Base-by-base conservation (phyloP, 35 echinoderm and acorn worm species). In the Ophioderma brevispina region DNA sequence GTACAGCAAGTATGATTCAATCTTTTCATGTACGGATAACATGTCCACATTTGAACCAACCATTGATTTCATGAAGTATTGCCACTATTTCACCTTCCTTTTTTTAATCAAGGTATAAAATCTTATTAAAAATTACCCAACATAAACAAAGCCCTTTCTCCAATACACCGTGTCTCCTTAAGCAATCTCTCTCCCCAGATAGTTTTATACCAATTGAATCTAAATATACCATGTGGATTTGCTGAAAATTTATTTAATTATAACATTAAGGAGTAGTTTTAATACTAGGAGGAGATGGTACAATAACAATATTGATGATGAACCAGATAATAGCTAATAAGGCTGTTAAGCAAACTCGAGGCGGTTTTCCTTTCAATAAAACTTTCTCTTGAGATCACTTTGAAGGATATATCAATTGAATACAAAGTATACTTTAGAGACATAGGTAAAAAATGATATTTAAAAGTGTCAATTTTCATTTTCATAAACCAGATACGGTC, bases 381-480 rank as follows among this genome's bases (percentile, higher is more conserved):
- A 70, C 21, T 70, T 13, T 25, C 59, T 70, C 59, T 70, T 8
- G 59, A 70, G 59, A 30, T 2, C 59, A 70, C 28, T 70, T 70
- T 6, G 59, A 13, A 70, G 59, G 59, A 70, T 25, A 25, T 70
- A 13, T 70, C 59, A 70, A 70, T 70, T 70, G 59, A 70, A 70
- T 30, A 70, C 59, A 70, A 70, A 70, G 59, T 70, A 30, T 70
- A 25, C 59, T 70, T 70, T 25, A 70, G 59, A 70, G 59, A 70
- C 28, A 17, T 25, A 70, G 59, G 1, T 25, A 25, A 70, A n/a
- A 70, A 70, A 70, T 70, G 59, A 70, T 70, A 70, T 70, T 70
- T 70, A 18, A 70, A 70, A 70, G 59, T 70, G 59, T 70, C 59
- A 70, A 70, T 70, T 70, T 70, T 30, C 15, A 70, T 70, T 70